Conservation (phyloP, 2,113 vertebrate species). For the Myotis davidii region DNA sequence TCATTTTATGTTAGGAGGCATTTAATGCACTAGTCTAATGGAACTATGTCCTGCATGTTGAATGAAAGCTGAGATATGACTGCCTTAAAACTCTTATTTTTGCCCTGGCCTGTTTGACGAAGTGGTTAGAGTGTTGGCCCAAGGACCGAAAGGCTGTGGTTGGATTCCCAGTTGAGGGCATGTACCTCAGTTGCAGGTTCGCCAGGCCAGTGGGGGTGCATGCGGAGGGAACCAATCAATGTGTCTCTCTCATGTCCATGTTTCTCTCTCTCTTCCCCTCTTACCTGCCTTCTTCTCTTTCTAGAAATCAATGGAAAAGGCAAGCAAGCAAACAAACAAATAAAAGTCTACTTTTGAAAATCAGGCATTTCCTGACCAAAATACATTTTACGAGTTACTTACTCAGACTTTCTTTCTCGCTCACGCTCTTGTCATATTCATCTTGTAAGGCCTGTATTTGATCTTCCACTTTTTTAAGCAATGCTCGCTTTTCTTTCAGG, state of each 20-base stretch:
- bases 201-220: too few species aligned
- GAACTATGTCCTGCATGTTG: background rate
- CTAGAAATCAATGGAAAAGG: too few species aligned
- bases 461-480: slow-evolving; percentile 87
- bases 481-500: slow-evolving; percentile 87
- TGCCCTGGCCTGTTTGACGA: too few species aligned
- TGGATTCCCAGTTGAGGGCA: too few species aligned
- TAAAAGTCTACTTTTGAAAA: background rate
- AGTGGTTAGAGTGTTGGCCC: too few species aligned
- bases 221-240: too few species aligned
- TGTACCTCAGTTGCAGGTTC: too few species aligned
- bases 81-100: background rate
- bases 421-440: slow-evolving; percentile 86
- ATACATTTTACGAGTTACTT: slow-evolving; percentile 51
- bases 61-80: background rate
- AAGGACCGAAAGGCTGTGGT: too few species aligned
- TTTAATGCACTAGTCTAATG: background rate
- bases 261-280: too few species aligned
- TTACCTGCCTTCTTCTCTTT: too few species aligned
- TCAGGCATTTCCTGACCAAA: background rate
- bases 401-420: slow-evolving; percentile 90
- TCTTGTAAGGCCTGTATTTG: slow-evolving; percentile 88
- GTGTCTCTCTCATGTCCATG: too few species aligned
- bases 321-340: too few species aligned
- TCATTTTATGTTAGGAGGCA: background rate